A percentile compares a stretch with the other conserved stretches of the same genome.
Conservation (phyloP, 2,113 vertebrate genomes). For the Mastomys natalensis region DNA sequence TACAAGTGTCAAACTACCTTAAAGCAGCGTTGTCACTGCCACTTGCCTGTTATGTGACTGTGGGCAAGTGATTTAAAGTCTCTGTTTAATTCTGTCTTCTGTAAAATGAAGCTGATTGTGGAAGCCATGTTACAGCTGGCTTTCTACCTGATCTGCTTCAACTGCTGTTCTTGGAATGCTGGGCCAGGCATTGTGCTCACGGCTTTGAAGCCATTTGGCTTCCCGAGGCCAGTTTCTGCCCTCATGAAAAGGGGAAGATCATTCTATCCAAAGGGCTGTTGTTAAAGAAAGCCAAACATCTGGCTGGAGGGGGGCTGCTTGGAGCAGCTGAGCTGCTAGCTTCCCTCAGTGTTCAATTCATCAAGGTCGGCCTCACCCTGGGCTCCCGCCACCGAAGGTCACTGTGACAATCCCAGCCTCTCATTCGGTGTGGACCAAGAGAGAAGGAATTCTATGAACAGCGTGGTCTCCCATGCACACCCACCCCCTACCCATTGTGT, state of each 20-base stretch:
- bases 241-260: not conserved
- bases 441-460: slow-evolving; percentile 27
- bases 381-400: slow-evolving; percentile 48
- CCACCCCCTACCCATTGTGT: slow-evolving; percentile 48
- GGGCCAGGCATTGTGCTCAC: not conserved
- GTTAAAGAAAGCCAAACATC: not conserved
- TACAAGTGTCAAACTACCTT: not conserved
- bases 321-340: not conserved
- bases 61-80: not conserved
- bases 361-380: slow-evolving; percentile 49
- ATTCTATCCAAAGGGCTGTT: not conserved
- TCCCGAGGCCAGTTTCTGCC: not conserved
- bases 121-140: not conserved
- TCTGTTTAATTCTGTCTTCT: not conserved
- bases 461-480: not conserved
- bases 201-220: not conserved
- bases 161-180: not conserved
- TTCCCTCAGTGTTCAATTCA: not conserved
- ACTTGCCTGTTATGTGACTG: not conserved
- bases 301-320: not conserved
- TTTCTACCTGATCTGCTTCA: not conserved
- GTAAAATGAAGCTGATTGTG: not conserved
- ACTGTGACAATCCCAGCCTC: slow-evolving; percentile 38
- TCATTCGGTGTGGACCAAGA: slow-evolving; percentile 22
- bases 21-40: not conserved